Evolutionary conservation across 2,797 vertebrate genomes (phyloP).

Genomic region (Parambassis ranga): DNA sequence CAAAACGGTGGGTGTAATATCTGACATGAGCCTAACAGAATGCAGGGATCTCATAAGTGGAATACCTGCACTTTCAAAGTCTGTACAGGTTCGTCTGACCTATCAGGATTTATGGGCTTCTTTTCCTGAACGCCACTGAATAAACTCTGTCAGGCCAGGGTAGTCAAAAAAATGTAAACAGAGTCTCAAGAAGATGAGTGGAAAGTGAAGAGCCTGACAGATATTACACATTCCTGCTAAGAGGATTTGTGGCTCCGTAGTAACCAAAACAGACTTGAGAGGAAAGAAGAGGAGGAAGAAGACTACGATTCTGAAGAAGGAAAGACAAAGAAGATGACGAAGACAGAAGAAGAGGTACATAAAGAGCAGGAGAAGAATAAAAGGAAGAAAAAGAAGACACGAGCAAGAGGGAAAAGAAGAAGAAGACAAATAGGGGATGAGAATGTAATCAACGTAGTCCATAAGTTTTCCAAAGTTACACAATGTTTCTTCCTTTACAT

Average conservation of each 20-base stretch:
- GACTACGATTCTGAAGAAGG: too few relatives aligned
- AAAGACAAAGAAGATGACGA: background rate
- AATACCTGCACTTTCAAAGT: background rate
- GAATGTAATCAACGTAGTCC: too few relatives aligned
- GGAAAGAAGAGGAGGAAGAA: background rate
- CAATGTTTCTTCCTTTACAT: too few relatives aligned
- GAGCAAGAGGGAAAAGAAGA: too few relatives aligned
- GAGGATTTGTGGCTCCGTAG: slow-evolving; percentile 59
- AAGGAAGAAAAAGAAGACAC: too few relatives aligned
- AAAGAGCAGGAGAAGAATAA: too few relatives aligned
- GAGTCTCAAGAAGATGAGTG: background rate
- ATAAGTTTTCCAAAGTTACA: too few relatives aligned
- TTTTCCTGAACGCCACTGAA: slow-evolving; percentile 42
- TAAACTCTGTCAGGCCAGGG: slow-evolving; percentile 9
- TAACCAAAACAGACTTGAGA: background rate
- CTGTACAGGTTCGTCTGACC: slow-evolving; percentile 4
- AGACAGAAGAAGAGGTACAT: background rate
- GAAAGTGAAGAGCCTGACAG: slow-evolving; percentile 1
- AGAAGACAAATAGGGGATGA: too few relatives aligned
- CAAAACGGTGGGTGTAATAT: slow-evolving; percentile 13
- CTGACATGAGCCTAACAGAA: slow-evolving; percentile 26
- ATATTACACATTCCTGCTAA: slow-evolving; percentile 51
- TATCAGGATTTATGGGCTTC: slow-evolving; percentile 16
- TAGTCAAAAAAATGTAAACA: background rate
- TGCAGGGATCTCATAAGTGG: background rate